Evolutionary conservation across 2,113 vertebrate genomes (phyloP).

Genomic region (Uria lomvia): DNA sequence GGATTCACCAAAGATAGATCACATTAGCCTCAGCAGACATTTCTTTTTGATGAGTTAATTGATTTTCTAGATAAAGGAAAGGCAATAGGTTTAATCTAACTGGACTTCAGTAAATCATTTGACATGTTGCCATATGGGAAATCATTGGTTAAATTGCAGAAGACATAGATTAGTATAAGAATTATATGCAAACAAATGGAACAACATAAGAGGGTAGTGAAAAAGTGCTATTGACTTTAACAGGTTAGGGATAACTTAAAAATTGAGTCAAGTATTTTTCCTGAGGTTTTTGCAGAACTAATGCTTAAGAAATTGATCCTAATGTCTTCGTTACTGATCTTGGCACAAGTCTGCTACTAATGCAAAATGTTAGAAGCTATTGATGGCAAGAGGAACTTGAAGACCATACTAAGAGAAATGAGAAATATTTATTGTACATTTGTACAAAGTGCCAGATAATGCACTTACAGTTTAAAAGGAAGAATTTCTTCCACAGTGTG

Average conservation of each 20-base stretch:
- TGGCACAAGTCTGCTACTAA: neutral
- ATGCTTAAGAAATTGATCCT: neutral
- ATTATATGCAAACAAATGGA: neutral
- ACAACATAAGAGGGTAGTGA: neutral
- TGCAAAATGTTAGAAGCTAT: neutral
- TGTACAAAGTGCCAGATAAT: neutral
- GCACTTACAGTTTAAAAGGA: neutral
- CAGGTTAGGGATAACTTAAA: neutral
- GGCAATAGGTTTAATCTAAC: neutral
- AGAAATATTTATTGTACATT: neutral
- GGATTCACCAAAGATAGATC: slow-evolving; percentile 1
- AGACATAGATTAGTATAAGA: neutral
- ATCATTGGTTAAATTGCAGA: slow-evolving; percentile 1
- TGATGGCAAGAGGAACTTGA: neutral
- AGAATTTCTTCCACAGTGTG: neutral
- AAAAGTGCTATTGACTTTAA: neutral
- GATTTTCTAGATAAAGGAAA: slow-evolving; percentile 26
- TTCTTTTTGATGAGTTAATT: slow-evolving; percentile 22
- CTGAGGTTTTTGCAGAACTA: neutral
- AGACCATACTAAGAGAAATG: neutral
- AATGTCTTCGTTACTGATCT: neutral
- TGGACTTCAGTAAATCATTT: neutral
- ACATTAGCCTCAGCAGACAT: neutral
- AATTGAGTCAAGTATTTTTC: neutral
- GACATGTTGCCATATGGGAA: neutral